Evolutionary conservation across 2,113 vertebrate species (phyloP), one percentile per base, ranked within the genome.

Genomic region (Pangasianodon gigas): DNA sequence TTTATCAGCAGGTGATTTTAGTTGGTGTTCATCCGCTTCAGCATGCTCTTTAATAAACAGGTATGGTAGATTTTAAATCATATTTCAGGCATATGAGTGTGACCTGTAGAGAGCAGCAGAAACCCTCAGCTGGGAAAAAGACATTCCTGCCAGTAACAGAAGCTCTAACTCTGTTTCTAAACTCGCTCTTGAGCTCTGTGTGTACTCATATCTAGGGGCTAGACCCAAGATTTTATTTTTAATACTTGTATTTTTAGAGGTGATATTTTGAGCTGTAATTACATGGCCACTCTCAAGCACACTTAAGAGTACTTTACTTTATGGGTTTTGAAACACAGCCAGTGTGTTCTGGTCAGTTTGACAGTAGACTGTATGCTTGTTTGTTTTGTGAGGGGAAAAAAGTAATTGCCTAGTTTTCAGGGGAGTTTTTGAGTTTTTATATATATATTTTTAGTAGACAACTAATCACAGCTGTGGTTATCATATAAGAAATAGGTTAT

Each of bases 101-200:
- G 1, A 75, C 62, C 88, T 32, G 10, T 69, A 89, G 90, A 44
- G 37, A 54, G 85, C 88, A 89, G 90, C 54, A 48, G 48, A 41
- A 62, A 14, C 37, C 29, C 8, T 26, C n/a, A 80, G 52, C 46
- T 0, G 19, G 10, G 29, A 62, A 29, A 79, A 16, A 44, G 21
- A 46, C 41, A 1, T 21, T 77, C 41, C 41, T 77, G 10, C n/a
- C 7, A 26, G 7, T 4, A 65, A 9, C 5, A 32, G 11, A 32
- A 69, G n/a, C 29, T 69, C 10, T n/a, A 69, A 14, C 19, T 2
- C 2, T 65, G 62, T n/a, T n/a, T 32, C 60, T 65, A 65, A 65
- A 65, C 10, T 65, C 26, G 7, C 26, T 29, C 62, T 26, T 7
- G 8, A 32, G 3, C 0, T 69, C 8, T 67, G 29, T 67, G 67